A percentile compares a stretch with the other conserved stretches of the same genome.
phyloP scores from a whole-genome alignment of 2,888 invertebrate species.

The Drosophila parthenogenetica region DNA sequence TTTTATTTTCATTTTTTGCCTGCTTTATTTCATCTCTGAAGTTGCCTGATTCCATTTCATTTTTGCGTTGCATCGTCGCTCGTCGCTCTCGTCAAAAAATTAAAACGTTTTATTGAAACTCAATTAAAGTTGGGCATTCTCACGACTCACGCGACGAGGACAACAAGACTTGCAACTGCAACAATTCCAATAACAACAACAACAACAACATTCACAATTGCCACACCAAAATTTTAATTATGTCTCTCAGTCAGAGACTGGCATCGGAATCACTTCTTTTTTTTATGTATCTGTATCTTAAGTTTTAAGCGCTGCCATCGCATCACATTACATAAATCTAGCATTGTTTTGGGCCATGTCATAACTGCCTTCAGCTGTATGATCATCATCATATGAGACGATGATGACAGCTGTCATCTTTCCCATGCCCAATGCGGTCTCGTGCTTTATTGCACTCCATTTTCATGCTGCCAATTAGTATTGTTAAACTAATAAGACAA shows the following conservation, averaged over 20 bases:
- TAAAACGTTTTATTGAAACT: slow-evolving; percentile 78
- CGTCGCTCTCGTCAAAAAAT: slow-evolving; percentile 62
- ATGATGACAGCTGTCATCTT: slow-evolving; percentile 53
- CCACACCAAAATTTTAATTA: slow-evolving; percentile 51
- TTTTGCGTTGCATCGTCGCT: slow-evolving; percentile 23
- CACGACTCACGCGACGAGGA: slow-evolving; percentile 54
- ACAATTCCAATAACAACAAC: slow-evolving; percentile 17
- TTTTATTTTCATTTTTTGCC: not conserved
- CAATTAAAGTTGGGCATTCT: slow-evolving; percentile 76
- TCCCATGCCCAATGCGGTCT: slow-evolving; percentile 37
- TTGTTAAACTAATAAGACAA: slow-evolving; percentile 6
- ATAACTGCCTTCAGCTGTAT: slow-evolving; percentile 38
- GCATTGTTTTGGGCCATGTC: slow-evolving; percentile 66
- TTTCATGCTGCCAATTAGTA: slow-evolving; percentile 27
- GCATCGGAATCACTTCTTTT: slow-evolving; percentile 7
- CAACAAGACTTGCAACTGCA: slow-evolving; percentile 18
- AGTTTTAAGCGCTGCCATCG: not conserved
- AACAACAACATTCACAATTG: slow-evolving; percentile 17
- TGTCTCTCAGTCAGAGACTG: slow-evolving; percentile 13
- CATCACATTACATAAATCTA: slow-evolving; percentile 66
- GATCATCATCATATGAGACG: slow-evolving; percentile 20
- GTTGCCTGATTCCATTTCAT: slow-evolving; percentile 56
- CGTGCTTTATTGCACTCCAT: slow-evolving; percentile 29
- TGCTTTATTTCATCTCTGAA: slow-evolving; percentile 12
- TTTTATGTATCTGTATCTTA: not conserved